Conservation (phyloP, 1,140 invertebrate genomes). For the Drosophila pseudoananassae region DNA sequence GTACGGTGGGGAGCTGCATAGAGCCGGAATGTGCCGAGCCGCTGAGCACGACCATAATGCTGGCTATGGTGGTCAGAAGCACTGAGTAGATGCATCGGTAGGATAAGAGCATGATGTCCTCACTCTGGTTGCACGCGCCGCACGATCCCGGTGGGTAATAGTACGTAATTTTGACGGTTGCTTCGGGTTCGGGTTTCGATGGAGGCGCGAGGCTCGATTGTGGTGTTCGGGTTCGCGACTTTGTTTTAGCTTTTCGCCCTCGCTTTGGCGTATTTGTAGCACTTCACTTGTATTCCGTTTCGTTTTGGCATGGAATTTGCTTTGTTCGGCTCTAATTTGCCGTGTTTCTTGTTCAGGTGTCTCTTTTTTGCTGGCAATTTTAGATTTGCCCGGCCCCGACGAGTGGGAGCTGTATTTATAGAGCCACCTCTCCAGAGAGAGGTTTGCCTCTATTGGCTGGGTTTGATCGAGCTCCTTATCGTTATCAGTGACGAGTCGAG, state of each 20-base stretch:
- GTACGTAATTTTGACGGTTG: constrained; percentile 64
- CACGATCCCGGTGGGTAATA: constrained; percentile 54
- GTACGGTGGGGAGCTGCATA: constrained; percentile 54
- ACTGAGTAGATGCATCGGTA: constrained; percentile 71
- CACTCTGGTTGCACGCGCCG: constrained; percentile 74
- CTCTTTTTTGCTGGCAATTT: constrained; percentile 51
- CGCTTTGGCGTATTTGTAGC: constrained; percentile 65
- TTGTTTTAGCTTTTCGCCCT: constrained; percentile 45
- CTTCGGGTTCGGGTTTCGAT: constrained; percentile 1
- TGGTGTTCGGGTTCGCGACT: constrained; percentile 17
- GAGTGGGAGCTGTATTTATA: constrained; percentile 53
- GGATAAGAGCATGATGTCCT: constrained; percentile 73
- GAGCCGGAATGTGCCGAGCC: constrained; percentile 48
- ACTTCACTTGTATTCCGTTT: constrained; percentile 73
- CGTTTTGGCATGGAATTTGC: constrained; percentile 67
- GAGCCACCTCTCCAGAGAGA: constrained; percentile 20
- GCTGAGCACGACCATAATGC: constrained; percentile 76
- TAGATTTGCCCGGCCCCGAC: constrained; percentile 43
- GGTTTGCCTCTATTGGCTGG: constrained; percentile 17
- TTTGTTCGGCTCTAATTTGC: constrained; percentile 57
- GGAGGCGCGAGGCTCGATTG: constrained; percentile 24
- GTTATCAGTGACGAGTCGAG: constrained; percentile 41
- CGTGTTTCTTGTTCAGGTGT: constrained; percentile 46
- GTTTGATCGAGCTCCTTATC: constrained; percentile 21
- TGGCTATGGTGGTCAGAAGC: constrained; percentile 66